Evolutionary conservation across 2,888 invertebrate species (phyloP).

Genomic region (Tetragonisca angustula): DNA sequence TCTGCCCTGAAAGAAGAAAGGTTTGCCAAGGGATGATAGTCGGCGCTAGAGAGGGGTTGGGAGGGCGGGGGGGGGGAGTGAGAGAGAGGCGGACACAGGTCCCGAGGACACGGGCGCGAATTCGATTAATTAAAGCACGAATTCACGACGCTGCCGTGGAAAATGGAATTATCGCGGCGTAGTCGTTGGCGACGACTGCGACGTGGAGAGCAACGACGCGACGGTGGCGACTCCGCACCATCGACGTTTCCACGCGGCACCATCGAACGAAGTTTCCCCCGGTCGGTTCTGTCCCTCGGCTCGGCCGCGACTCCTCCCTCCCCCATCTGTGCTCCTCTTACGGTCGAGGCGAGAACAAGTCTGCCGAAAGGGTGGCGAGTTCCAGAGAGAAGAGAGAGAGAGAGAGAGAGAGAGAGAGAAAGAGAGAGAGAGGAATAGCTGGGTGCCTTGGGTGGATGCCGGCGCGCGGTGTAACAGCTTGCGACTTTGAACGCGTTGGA

Average conservation of each 20-base stretch:
- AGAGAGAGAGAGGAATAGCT: constrained; percentile 49
- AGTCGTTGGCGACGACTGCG: constrained; percentile 20
- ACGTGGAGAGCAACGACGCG: constrained; percentile 13
- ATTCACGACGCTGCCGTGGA: constrained; percentile 78
- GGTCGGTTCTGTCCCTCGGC: neutral
- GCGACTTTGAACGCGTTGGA: constrained; percentile 67
- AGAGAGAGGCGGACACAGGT: constrained; percentile 19
- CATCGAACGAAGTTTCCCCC: constrained; percentile 3
- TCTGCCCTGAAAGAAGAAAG: constrained; percentile 45
- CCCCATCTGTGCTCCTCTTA: neutral
- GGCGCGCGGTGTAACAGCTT: constrained; percentile 73
- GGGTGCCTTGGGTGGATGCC: constrained; percentile 32
- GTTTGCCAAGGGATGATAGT: neutral
- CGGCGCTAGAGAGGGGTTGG: neutral
- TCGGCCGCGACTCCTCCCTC: neutral
- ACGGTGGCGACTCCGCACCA: constrained; percentile 40
- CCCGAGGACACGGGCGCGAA: constrained; percentile 65
- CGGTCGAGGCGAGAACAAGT: constrained; percentile 1
- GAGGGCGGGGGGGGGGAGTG: neutral
- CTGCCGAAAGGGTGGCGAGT: neutral
- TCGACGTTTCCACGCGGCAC: constrained; percentile 34
- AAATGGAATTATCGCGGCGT: constrained; percentile 79
- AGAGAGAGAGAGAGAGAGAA: too few species aligned
- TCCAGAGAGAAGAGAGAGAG: neutral
- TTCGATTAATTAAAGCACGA: constrained; percentile 82